Evolutionary conservation across 2,888 invertebrate species (phyloP).

Genomic region (Stegophylla sp.): DNA sequence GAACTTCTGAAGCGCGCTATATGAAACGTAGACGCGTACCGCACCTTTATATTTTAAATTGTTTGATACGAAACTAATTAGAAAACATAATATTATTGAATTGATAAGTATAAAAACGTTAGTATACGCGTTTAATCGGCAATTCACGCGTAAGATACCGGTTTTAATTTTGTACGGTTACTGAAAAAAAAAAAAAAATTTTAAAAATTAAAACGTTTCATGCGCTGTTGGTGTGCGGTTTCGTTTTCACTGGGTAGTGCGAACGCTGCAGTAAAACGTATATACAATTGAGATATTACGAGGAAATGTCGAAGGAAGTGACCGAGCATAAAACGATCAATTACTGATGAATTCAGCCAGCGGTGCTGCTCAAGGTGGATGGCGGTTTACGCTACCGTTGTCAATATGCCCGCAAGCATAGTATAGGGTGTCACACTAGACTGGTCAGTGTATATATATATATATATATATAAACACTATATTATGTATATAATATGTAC

Average conservation of each 20-base stretch:
- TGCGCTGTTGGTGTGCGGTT: no score
- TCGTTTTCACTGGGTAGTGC: no score
- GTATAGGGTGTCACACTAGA: slow-evolving; percentile 37
- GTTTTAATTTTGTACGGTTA: not conserved
- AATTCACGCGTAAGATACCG: not conserved
- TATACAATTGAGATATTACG: slow-evolving; percentile 38
- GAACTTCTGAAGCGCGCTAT: not conserved
- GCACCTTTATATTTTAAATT: not conserved
- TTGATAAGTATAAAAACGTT: not conserved
- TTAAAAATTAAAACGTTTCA: no score
- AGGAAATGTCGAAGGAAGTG: slow-evolving; percentile 41
- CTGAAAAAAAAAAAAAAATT: not conserved
- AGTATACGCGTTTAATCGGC: not conserved
- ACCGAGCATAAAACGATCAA: slow-evolving; percentile 45
- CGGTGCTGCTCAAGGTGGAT: not conserved
- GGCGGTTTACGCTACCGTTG: not conserved
- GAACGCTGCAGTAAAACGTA: not conserved
- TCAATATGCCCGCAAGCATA: not conserved
- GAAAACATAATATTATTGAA: no score
- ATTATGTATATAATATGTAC: no score
- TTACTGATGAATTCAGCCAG: not conserved
- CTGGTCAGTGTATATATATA: not conserved
- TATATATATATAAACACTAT: no score
- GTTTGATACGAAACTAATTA: not conserved
- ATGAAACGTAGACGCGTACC: not conserved